A percentile compares a stretch with the other conserved stretches of the same genome.
These are phyloP conservation scores for Alviniconcha marisindica DNA, from an alignment of 1,140 invertebrate species.

Conservation along the genomic window DNA sequence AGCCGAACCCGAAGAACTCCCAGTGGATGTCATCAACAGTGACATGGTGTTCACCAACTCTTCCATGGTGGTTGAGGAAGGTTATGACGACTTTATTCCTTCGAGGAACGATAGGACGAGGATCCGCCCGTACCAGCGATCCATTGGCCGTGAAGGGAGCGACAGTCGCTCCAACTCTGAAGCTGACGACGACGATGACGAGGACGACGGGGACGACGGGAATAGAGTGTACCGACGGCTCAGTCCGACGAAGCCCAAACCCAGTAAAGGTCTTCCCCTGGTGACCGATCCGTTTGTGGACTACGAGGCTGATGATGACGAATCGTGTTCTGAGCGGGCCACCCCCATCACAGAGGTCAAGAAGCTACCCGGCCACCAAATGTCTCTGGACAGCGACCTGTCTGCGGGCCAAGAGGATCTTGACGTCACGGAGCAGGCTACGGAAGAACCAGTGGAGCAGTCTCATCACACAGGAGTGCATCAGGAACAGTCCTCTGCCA, in stretches of 20 bases:
- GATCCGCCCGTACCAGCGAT: not conserved
- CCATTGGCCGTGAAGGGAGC: not conserved
- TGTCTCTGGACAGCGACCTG: constrained; percentile 1
- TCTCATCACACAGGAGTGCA: too few relatives aligned
- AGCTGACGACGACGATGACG: constrained; percentile 1
- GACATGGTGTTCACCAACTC: not conserved
- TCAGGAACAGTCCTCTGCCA: too few relatives aligned
- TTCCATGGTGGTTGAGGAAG: constrained; percentile 22
- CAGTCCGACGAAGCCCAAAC: not conserved
- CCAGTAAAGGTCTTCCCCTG: not conserved
- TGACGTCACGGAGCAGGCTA: too few relatives aligned
- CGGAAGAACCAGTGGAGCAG: too few relatives aligned
- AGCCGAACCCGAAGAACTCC: not conserved
- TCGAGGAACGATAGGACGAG: not conserved
- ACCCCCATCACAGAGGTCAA: not conserved
- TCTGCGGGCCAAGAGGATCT: not conserved
- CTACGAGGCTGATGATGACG: constrained; percentile 36
- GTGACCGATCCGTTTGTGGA: not conserved
- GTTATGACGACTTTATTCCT: constrained; percentile 30
- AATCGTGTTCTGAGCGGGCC: constrained; percentile 15
- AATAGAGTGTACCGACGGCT: not conserved
- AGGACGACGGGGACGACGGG: not conserved
- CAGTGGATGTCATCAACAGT: not conserved
- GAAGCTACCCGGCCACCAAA: not conserved
- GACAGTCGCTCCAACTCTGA: constrained; percentile 22